phyloP scores from a whole-genome alignment of 2,888 invertebrate species.

The Helicoverpa assulta region DNA sequence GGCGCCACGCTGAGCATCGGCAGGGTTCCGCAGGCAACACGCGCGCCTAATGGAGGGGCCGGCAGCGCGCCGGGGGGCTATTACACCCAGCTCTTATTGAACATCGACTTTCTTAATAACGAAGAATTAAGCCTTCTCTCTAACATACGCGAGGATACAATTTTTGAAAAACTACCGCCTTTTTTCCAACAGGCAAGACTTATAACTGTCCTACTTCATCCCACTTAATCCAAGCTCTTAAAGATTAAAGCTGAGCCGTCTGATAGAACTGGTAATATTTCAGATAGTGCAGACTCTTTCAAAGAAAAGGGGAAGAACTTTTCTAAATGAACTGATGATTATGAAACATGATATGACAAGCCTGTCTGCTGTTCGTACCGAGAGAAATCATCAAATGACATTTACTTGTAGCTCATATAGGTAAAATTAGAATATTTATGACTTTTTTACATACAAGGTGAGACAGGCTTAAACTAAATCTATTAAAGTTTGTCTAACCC shows the following conservation, averaged over 20 bases:
- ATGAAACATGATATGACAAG: background rate
- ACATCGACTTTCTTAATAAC: conserved; percentile 81
- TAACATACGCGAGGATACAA: conserved; percentile 44
- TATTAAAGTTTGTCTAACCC: conserved; percentile 69
- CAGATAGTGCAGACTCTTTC: conserved; percentile 12
- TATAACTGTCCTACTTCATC: conserved; percentile 27
- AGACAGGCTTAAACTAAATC: conserved; percentile 41
- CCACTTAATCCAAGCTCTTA: conserved; percentile 43
- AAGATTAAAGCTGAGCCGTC: conserved; percentile 31
- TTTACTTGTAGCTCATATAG: conserved; percentile 23
- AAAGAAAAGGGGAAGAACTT: conserved; percentile 1
- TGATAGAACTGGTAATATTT: conserved; percentile 30
- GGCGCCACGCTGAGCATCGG: conserved; percentile 79
- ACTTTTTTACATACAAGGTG: conserved; percentile 26
- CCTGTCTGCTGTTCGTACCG: background rate
- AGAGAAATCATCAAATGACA: conserved; percentile 21
- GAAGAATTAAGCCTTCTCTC: conserved; percentile 70
- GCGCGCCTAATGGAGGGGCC: conserved; percentile 82
- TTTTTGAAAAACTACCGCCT: conserved; percentile 41
- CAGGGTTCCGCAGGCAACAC: conserved; percentile 80
- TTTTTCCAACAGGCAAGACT: conserved; percentile 31
- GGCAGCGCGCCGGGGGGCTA: conserved; percentile 78
- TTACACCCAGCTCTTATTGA: conserved; percentile 82
- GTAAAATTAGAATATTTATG: conserved; percentile 42
- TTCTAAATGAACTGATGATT: background rate